Base-by-base conservation (phyloP, 2,797 vertebrate genomes). In the Menidia menidia region DNA sequence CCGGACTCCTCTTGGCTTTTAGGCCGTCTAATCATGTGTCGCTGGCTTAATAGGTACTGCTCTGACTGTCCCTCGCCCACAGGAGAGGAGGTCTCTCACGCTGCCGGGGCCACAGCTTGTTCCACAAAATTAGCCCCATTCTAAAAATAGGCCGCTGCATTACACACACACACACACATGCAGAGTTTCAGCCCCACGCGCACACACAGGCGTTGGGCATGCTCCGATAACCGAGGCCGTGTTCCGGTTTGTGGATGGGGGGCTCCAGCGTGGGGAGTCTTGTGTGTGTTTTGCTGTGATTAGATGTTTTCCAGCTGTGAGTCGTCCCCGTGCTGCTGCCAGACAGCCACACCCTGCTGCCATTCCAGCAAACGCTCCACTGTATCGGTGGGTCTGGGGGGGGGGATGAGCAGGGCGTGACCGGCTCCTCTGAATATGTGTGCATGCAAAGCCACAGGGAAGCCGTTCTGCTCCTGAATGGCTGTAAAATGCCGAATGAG, bases 111-210 rank as follows among this genome's bases (percentile, higher is more conserved):
- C 65, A 31, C 63, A 68, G 77, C 48, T 50, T 50, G 71, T 75
- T 87, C 71, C 70, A 79, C 85, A 76, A 52, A 77, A 82, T 85
- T 78, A 85, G 75, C 66, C 61, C 18, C 10, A 0, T 48, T 42
- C 78, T 88, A 82, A 87, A 86, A 89, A 88, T 84, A 84, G 77
- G 79, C 60, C 61, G 25, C 70, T 3, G 58, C 77, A 74, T 64
- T 54, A 0, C 15, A 58, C 53, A 55, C 81, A 59, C 58, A 47
- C 54, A 25, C 13, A 59, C 58, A 57, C n/a, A 51, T 48, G 47
- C 45, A 44, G 44, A 42, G 15, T 61, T 8, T 25, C 35, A 56
- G 11, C 10, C 60, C 42, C 14, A 57, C 60, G 64, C 48, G 30
- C 69, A 5, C 32, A 72, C 44, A 32, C 11, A 69, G 32, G 58